Base-by-base conservation (phyloP, 2,113 vertebrate species). In the Callospermophilus lateralis region DNA sequence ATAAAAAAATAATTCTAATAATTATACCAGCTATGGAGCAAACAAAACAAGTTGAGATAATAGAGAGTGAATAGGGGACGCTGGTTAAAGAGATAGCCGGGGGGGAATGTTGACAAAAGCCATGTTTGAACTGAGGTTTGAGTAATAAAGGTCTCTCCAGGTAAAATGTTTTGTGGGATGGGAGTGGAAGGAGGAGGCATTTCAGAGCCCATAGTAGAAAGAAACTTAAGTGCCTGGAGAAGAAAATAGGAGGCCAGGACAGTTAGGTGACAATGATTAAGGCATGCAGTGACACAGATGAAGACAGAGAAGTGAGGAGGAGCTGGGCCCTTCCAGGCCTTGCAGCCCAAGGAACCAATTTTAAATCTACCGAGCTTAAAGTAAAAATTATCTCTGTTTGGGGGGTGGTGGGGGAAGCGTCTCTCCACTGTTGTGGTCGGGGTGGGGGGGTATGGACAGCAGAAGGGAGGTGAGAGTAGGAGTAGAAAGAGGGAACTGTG, bases 221-320 rank as follows among this genome's bases (percentile, higher is more conserved):
- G 19, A 86, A 93, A 34, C 39, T 65, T 83, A 34, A 79, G 37
- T 93, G 63, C 12, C 80, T 72, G 8, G 28, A 76, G 63, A 91
- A 83, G 68, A 84, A 68, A 0, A 70, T 7, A 34, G 16, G 19
- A 61, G 4, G 32, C 10, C 51, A 70, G 30, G 67, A 42, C 26
- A n/a, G 16, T 48, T 53, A 30, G 34, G 6, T 28, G 30, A 28
- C 26, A 48, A 58, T 20, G 13, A 65, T 1, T 15, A 73, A 55
- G 22, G 1, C 8, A n/a, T 34, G 5, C 16, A n/a, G 19, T 13
- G 3, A 32, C 30, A 39, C 9, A 53, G 30, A 53, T 19, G 2
- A n/a, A 61, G 13, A 26, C 30, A 22, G n/a, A 39, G 13, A 83
- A 37, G 24, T 61, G 39, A 70, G 34, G 53, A 30, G 37, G 24